Percentiles rank a stretch among this genome's conserved stretches.
Evolutionary conservation across 2,113 vertebrate genomes (phyloP).

Genomic region (Tinamus guttatus): DNA sequence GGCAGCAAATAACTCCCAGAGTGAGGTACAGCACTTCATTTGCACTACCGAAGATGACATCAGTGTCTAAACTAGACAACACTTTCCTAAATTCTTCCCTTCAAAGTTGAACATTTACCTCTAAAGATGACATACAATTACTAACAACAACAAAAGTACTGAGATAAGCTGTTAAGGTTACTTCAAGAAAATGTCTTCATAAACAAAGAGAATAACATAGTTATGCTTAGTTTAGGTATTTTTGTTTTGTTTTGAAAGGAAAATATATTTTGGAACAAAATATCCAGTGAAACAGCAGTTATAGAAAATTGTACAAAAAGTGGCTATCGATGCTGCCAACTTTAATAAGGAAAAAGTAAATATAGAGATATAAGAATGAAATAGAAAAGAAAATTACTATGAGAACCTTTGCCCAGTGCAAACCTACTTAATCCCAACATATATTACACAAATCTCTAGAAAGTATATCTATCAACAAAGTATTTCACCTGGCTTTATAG

Average conservation of each 20-base stretch:
- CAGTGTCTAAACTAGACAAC: background rate
- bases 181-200: background rate
- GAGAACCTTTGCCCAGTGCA: slow-evolving; percentile 12
- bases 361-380: background rate
- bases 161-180: too few relatives aligned
- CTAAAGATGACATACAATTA: background rate
- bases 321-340: background rate
- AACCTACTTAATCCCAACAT: background rate
- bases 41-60: background rate
- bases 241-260: background rate
- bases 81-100: background rate
- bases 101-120: background rate
- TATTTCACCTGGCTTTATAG: background rate
- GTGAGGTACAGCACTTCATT: background rate
- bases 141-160: background rate
- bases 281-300: background rate
- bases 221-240: background rate
- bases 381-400: slow-evolving; percentile 11
- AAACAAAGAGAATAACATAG: background rate
- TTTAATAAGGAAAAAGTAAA: background rate
- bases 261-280: slow-evolving; percentile 23
- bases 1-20: background rate
- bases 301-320: slow-evolving; percentile 50
- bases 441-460: background rate
- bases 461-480: background rate